Base-by-base conservation (phyloP, 2,797 vertebrate species). In the Xenentodon cancila region DNA sequence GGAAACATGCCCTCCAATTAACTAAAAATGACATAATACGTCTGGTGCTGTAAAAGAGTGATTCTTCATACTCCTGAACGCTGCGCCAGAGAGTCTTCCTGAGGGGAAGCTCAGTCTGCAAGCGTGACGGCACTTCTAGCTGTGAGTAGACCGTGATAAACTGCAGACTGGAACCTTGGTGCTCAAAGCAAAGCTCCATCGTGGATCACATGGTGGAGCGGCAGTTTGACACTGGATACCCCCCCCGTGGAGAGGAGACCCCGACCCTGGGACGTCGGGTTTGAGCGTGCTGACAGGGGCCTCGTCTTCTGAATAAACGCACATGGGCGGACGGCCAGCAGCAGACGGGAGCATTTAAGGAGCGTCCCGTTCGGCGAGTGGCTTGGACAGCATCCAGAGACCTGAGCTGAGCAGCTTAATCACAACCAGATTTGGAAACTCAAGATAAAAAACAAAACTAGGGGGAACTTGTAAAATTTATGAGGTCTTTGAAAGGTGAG, bases 401-500 rank as follows among this genome's bases (percentile, higher is more conserved):
- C 66, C 71, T 85, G 82, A 51, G 44, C 78, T 77, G 85, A 86
- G 87, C 84, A 47, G 71, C 72, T 81, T 93, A 93, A 94, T 93
- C 90, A 84, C 85, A 88, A 88, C 84, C 93, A 93, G 86, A 92
- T 91, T 91, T 89, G 71, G 71, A 87, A 81, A 82, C 81, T 87
- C 82, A 86, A 88, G 88, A 92, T 86, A 78, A 89, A 92, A 91
- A 91, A 30, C 30, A 85, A 84, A 89, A 91, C 88, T 59, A 64
- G 63, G 51, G 64, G 73, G 85, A 87, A 88, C 87, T 84, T 82
- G 79, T 92, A 88, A 93, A 91, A 84, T 90, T 87, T 82, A 90
- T 79, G 77, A 84, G 84, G 85, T 90, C 84, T 80, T 81, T 60
- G 74, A 82, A 85, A 90, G 82, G 86, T 82, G 85, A 88, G 71